Conservation (phyloP, 1,140 invertebrate species). For the Platorchestia sp. region DNA sequence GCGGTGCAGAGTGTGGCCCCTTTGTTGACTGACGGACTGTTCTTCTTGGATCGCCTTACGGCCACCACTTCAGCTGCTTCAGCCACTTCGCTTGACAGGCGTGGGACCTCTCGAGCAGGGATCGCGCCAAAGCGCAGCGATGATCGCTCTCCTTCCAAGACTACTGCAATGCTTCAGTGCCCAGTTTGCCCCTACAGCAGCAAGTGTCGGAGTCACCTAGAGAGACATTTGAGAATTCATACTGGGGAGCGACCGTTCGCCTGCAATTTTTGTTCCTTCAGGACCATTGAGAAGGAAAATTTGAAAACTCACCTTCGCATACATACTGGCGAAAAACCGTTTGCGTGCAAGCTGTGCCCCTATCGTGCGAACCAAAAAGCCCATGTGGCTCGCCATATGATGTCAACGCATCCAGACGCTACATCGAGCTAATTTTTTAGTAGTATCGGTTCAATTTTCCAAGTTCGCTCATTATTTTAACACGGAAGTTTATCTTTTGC, state of each 20-base stretch:
- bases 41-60: constrained; percentile 11
- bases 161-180: constrained; percentile 36
- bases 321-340: constrained; percentile 96
- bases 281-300: constrained; percentile 77
- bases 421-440: not conserved
- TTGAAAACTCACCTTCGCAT: constrained; percentile 97
- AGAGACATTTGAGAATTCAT: constrained; percentile 61
- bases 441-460: not conserved
- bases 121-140: not conserved
- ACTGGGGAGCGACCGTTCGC: constrained; percentile 64
- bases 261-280: constrained; percentile 59
- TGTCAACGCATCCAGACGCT: not conserved
- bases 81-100: not conserved
- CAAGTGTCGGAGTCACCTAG: constrained; percentile 58
- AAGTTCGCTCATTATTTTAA: not conserved
- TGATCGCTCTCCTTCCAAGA: constrained; percentile 39
- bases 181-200: constrained; percentile 55
- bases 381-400: constrained; percentile 83
- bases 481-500: not conserved
- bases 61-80: not conserved
- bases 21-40: not conserved
- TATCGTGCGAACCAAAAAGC: constrained; percentile 97
- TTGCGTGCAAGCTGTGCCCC: constrained; percentile 95
- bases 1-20: not conserved
- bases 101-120: not conserved